phyloP scores from a whole-genome alignment of 2,888 invertebrate genomes.

The Drosophila multiciliata region DNA sequence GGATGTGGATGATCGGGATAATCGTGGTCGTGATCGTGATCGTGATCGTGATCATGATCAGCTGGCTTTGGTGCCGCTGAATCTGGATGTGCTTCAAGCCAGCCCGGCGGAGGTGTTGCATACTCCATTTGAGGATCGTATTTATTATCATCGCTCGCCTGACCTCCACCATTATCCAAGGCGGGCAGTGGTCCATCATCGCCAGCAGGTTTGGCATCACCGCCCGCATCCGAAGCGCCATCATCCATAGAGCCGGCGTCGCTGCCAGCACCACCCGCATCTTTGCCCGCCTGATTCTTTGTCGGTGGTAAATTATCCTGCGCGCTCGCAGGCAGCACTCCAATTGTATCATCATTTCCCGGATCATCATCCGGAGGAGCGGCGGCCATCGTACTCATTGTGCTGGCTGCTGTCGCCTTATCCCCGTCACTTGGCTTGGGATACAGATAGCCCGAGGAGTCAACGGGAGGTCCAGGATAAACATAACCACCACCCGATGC shows the following conservation, averaged over 20 bases:
- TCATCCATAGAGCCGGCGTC: conserved; percentile 25
- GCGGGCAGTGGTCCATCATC: conserved; percentile 43
- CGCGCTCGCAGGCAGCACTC: conserved; percentile 78
- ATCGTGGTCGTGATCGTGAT: conserved; percentile 62
- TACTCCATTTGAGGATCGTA: conserved; percentile 82
- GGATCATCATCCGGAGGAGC: conserved; percentile 56
- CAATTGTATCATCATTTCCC: conserved; percentile 69
- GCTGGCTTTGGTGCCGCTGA: conserved; percentile 60
- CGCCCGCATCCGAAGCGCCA: conserved; percentile 14
- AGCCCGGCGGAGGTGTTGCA: conserved; percentile 84
- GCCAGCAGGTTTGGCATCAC: conserved; percentile 21
- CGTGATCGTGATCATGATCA: conserved; percentile 64
- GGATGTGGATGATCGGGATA: conserved; percentile 56
- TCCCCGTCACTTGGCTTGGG: conserved; percentile 62
- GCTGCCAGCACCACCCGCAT: conserved; percentile 24
- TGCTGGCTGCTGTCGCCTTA: conserved; percentile 68
- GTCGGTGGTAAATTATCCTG: conserved; percentile 60
- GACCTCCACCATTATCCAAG: conserved; percentile 46
- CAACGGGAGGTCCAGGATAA: conserved; percentile 59
- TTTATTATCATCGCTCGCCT: conserved; percentile 57
- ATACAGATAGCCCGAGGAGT: conserved; percentile 58
- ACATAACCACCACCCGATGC: conserved; percentile 77
- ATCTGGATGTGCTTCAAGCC: conserved; percentile 80
- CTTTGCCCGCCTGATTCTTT: conserved; percentile 49
- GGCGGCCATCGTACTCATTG: conserved; percentile 49